Percentiles rank a stretch among this genome's conserved stretches.
phyloP scores from a whole-genome alignment of 1,140 invertebrate species.

The Drosophila kurseongensis region DNA sequence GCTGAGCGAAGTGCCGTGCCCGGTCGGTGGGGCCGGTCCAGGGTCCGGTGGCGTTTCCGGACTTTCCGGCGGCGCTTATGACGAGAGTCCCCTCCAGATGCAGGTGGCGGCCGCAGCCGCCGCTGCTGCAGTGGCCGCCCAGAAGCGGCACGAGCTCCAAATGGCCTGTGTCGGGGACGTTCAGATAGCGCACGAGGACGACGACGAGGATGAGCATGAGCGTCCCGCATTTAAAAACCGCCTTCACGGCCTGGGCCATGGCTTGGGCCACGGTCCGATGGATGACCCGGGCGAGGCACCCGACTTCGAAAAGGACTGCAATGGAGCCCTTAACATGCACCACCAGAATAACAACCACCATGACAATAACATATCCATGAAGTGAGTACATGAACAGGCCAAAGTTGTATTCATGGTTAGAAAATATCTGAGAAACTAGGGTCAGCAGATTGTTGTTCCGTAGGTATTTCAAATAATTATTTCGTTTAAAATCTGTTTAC shows the following conservation, averaged over 20 bases:
- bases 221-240: constrained; percentile 48
- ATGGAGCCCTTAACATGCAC: constrained; percentile 74
- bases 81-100: constrained; percentile 66
- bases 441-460: no score
- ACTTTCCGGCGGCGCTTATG: constrained; percentile 39
- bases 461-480: no score
- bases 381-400: constrained; percentile 54
- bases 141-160: constrained; percentile 58
- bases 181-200: constrained; percentile 26
- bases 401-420: no score
- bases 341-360: constrained; percentile 58
- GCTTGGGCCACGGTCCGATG: constrained; percentile 23
- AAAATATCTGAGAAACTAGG: no score
- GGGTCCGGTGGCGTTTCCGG: constrained; percentile 6
- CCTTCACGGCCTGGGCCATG: constrained; percentile 28
- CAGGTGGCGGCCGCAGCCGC: constrained; percentile 61
- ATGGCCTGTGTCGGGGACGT: constrained; percentile 24
- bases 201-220: constrained; percentile 39
- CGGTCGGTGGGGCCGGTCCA: not conserved
- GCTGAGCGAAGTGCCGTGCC: constrained; percentile 53
- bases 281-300: constrained; percentile 56
- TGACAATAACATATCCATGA: constrained; percentile 81
- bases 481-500: no score
- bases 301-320: constrained; percentile 77
- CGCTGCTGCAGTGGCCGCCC: constrained; percentile 59